Evolutionary conservation across 2,888 invertebrate genomes (phyloP).

Genomic region (Stenodera caucasica): DNA sequence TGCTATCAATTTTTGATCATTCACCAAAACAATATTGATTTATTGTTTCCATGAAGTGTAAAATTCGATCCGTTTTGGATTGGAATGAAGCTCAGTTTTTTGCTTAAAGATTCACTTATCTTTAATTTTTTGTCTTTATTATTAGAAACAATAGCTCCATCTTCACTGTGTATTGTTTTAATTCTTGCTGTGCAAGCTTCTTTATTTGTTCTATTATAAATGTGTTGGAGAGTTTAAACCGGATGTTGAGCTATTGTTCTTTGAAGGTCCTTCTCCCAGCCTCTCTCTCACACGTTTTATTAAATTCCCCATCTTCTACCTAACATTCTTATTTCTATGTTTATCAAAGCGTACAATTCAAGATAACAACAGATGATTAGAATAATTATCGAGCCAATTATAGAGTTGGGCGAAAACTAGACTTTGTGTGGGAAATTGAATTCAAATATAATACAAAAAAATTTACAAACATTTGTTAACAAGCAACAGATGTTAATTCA

Average conservation of each 20-base stretch:
- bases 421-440: neutral
- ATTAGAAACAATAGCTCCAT: neutral
- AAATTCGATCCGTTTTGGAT: too few species aligned
- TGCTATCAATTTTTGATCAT: too few species aligned
- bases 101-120: neutral
- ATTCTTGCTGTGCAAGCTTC: constrained; percentile 7
- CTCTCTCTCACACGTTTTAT: neutral
- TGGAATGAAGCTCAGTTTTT: too few species aligned
- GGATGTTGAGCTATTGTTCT: constrained; percentile 23
- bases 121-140: neutral
- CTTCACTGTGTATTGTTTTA: neutral
- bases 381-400: neutral
- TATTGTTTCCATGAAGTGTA: too few species aligned
- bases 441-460: neutral
- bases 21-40: too few species aligned
- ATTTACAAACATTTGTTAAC: neutral
- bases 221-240: constrained; percentile 13
- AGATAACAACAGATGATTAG: neutral
- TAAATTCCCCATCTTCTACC: neutral
- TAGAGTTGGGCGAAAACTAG: neutral
- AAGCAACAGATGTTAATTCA: neutral
- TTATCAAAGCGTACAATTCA: neutral
- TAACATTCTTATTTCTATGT: neutral
- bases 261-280: neutral
- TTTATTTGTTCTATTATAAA: neutral